A percentile compares a stretch with the other conserved stretches of the same genome.
Evolutionary conservation across 2,113 vertebrate species (phyloP).

Genomic region (Stercorarius parasiticus): DNA sequence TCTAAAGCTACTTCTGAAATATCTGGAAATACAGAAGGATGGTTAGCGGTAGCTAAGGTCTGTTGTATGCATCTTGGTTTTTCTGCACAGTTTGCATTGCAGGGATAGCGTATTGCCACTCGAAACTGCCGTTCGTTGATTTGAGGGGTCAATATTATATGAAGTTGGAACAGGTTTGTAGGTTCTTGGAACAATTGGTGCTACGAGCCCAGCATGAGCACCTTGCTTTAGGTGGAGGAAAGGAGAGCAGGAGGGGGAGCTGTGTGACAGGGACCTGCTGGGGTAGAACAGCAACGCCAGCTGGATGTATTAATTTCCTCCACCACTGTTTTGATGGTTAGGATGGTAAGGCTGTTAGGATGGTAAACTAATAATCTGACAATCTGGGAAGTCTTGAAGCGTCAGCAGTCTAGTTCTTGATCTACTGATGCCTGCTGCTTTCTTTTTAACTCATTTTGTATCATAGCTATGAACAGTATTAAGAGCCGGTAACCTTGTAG

Average conservation of each 20-base stretch:
- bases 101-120: neutral
- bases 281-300: rapidly evolving
- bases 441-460: neutral
- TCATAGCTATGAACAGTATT: neutral
- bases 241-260: neutral
- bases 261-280: neutral
- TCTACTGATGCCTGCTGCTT: neutral
- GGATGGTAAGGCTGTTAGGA: neutral
- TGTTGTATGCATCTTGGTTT: neutral
- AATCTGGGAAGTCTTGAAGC: neutral
- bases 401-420: neutral
- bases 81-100: neutral
- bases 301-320: neutral
- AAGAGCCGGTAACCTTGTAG: neutral
- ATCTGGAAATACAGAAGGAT: neutral
- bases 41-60: neutral
- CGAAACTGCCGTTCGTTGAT: rapidly evolving
- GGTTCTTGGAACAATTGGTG: neutral
- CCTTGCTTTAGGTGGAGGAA: neutral
- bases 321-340: neutral
- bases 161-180: neutral
- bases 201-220: rapidly evolving
- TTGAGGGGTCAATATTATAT: neutral
- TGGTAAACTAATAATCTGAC: neutral
- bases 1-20: neutral